Percentiles rank a stretch among this genome's conserved stretches.
These are phyloP conservation scores for Chelonoidis abingdonii DNA, from an alignment of 2,113 vertebrate species.

Conservation along the genomic window DNA sequence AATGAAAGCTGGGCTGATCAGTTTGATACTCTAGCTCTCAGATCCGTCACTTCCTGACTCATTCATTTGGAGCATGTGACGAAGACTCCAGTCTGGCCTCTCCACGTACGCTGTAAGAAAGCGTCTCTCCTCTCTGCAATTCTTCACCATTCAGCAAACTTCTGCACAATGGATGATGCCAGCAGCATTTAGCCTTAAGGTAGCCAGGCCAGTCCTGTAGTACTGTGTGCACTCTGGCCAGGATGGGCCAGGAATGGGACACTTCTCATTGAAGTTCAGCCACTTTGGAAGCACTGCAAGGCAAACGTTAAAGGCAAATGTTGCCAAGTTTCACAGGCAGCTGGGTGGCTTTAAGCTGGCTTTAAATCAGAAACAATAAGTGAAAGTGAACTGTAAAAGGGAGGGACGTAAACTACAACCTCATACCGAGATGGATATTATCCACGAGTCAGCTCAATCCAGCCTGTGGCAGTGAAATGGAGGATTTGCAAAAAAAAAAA, in stretches of 20 bases:
- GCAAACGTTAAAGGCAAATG: not conserved
- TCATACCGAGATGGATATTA: not conserved
- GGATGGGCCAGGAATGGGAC: accelerated
- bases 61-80: not conserved
- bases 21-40: not conserved
- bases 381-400: not conserved
- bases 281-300: not conserved
- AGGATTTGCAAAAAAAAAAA: accelerated
- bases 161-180: accelerated
- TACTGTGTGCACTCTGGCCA: not conserved
- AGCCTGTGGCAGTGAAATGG: not conserved
- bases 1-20: not conserved
- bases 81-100: not conserved
- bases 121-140: not conserved
- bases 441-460: not conserved
- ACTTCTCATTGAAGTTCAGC: not conserved
- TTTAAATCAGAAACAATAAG: not conserved
- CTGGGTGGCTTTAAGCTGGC: accelerated
- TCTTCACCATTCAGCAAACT: not conserved
- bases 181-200: accelerated
- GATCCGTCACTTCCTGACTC: not conserved
- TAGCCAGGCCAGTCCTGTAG: accelerated
- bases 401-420: not conserved
- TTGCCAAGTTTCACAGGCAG: not conserved
- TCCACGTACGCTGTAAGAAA: not conserved